Conservation (phyloP, 2,888 invertebrate species). For the Dorcus parallelipipedus region DNA sequence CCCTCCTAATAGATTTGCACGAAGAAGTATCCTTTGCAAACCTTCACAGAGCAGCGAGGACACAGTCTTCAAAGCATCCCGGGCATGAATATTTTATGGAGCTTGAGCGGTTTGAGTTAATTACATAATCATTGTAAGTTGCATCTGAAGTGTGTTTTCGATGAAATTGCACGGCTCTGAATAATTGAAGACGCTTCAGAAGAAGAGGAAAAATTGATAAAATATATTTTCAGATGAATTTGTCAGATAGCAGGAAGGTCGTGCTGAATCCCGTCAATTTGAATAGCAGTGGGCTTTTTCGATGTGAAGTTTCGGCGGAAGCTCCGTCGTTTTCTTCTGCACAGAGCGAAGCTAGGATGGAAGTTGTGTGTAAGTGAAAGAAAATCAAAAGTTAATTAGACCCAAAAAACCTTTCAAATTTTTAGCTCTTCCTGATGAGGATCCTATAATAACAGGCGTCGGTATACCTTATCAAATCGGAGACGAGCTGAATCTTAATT, state of each 20-base stretch:
- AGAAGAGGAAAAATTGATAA: no score
- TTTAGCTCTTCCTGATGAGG: slow-evolving; percentile 63
- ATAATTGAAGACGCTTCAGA: no score
- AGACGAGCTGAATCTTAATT: slow-evolving; percentile 70
- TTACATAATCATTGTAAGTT: no score
- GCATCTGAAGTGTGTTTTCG: no score
- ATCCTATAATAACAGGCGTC: slow-evolving; percentile 71
- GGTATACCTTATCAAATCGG: slow-evolving; percentile 71
- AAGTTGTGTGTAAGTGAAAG: slow-evolving; percentile 70
- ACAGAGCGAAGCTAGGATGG: slow-evolving; percentile 72
- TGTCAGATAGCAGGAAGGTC: slow-evolving; percentile 67
- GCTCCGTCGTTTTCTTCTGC: slow-evolving; percentile 74
- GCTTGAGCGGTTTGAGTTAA: no score
- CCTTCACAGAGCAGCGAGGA: no score
- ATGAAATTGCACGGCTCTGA: no score
- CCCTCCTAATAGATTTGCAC: no score
- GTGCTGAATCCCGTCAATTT: slow-evolving; percentile 64
- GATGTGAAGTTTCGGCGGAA: slow-evolving; percentile 77
- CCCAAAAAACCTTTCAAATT: slow-evolving; percentile 5
- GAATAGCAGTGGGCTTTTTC: slow-evolving; percentile 68
- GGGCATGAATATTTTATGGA: no score
- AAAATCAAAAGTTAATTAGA: no score
- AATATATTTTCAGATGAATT: slow-evolving; percentile 56
- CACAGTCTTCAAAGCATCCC: no score
- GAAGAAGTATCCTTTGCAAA: no score